These are phyloP conservation scores for Hedya salicella DNA, from an alignment of 2,888 invertebrate species.

Conservation along the genomic window DNA sequence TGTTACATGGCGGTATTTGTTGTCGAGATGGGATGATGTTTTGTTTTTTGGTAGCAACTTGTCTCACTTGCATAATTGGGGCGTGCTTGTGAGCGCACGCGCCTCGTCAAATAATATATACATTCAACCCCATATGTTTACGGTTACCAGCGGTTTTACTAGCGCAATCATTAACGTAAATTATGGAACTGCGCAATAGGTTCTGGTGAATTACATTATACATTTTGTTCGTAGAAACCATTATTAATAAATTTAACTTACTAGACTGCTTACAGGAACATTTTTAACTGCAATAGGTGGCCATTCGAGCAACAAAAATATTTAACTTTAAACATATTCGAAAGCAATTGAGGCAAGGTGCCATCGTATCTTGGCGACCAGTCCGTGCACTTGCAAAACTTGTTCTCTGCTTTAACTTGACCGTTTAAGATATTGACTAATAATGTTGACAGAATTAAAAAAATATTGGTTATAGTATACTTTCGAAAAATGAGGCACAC, in stretches of 20 bases:
- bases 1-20: neutral
- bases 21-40: neutral
- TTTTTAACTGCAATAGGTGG: neutral
- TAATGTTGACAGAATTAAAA: constrained; percentile 16
- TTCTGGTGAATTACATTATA: constrained; percentile 7
- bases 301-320: neutral
- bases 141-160: constrained; percentile 35
- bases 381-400: constrained; percentile 25
- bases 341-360: neutral
- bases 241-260: neutral
- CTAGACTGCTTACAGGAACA: neutral
- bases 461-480: constrained; percentile 24
- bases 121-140: constrained; percentile 49
- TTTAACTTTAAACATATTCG: neutral
- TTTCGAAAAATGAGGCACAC: constrained; percentile 30
- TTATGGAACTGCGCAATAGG: constrained; percentile 20
- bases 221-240: constrained; percentile 2
- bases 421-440: constrained; percentile 7
- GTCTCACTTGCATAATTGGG: constrained; percentile 57
- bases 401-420: constrained; percentile 8
- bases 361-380: constrained; percentile 18
- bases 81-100: constrained; percentile 50
- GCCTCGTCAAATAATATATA: constrained; percentile 45
- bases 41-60: constrained; percentile 40
- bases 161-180: constrained; percentile 24